phyloP scores from a whole-genome alignment of 2,113 vertebrate genomes.

The Furnarius figulus region DNA sequence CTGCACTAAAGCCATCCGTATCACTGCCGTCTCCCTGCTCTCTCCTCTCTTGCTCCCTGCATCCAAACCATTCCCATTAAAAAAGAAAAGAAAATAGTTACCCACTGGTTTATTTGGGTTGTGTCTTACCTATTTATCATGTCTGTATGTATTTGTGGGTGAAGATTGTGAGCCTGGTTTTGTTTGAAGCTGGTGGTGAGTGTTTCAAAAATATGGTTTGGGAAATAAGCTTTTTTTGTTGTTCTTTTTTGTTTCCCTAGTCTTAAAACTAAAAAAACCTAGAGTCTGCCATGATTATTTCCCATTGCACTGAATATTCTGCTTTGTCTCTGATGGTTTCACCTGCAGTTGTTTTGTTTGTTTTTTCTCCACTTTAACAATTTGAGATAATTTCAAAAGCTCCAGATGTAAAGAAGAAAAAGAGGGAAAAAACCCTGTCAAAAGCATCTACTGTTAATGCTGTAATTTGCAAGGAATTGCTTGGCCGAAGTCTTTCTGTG shows the following conservation, averaged over 20 bases:
- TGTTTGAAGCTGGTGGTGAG: conserved; percentile 61
- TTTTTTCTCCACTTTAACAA: conserved; percentile 66
- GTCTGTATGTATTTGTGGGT: conserved; percentile 71
- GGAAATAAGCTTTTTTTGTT: conserved; percentile 67
- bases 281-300: conserved; percentile 67
- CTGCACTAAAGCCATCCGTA: conserved; percentile 52
- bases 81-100: conserved; percentile 20
- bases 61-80: conserved; percentile 50
- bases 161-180: conserved; percentile 65
- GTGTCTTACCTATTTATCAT: conserved; percentile 73
- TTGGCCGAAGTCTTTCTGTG: conserved; percentile 7
- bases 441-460: neutral
- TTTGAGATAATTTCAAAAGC: conserved; percentile 75
- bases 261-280: conserved; percentile 82
- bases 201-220: conserved; percentile 54
- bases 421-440: neutral
- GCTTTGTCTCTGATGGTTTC: conserved; percentile 78
- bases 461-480: conserved; percentile 16
- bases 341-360: conserved; percentile 67
- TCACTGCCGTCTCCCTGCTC: neutral
- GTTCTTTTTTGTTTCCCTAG: conserved; percentile 55
- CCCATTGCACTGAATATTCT: conserved; percentile 92
- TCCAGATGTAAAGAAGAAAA: conserved; percentile 68
- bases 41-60: conserved; percentile 1
- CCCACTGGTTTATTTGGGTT: conserved; percentile 55